These are phyloP conservation scores for Drosophila algonquin DNA, from an alignment of 2,888 invertebrate species.

Conservation along the genomic window DNA sequence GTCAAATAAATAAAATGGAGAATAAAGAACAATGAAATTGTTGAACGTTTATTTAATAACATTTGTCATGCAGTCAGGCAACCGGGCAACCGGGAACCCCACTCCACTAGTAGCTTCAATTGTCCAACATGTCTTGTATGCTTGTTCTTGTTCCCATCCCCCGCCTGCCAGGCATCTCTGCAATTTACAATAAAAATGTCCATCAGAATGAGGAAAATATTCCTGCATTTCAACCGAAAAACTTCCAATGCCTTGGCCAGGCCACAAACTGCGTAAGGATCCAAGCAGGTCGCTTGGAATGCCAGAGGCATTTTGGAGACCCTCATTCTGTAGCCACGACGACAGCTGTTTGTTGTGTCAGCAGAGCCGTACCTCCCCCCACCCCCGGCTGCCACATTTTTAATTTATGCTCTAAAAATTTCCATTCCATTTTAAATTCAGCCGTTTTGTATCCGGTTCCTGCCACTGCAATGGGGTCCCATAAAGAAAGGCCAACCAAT, in stretches of 20 bases:
- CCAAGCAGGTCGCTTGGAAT: conserved; percentile 60
- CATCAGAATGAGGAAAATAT: conserved; percentile 47
- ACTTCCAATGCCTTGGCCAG: conserved; percentile 51
- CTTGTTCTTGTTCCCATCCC: background rate
- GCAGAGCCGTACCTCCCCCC: conserved; percentile 4
- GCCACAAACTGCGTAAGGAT: conserved; percentile 53
- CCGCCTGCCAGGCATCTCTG: conserved; percentile 14
- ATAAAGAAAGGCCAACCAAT: conserved; percentile 64
- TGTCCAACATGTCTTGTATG: conserved; percentile 13
- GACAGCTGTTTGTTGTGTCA: conserved; percentile 68
- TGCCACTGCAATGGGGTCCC: conserved; percentile 40
- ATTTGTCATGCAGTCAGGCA: conserved; percentile 29
- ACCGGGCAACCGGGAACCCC: background rate
- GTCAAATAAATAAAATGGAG: conserved; percentile 15
- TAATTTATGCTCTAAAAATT: conserved; percentile 71
- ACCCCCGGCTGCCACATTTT: conserved; percentile 18
- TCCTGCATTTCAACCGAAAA: conserved; percentile 47
- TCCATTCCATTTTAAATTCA: conserved; percentile 57
- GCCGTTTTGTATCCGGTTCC: conserved; percentile 44
- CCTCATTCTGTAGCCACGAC: conserved; percentile 58
- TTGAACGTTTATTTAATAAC: conserved; percentile 52
- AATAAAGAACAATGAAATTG: conserved; percentile 33
- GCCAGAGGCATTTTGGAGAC: conserved; percentile 71
- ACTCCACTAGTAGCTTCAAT: background rate
- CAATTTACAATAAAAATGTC: conserved; percentile 48